Conservation (phyloP, 2,888 invertebrate genomes). For the Spodoptera picta region DNA sequence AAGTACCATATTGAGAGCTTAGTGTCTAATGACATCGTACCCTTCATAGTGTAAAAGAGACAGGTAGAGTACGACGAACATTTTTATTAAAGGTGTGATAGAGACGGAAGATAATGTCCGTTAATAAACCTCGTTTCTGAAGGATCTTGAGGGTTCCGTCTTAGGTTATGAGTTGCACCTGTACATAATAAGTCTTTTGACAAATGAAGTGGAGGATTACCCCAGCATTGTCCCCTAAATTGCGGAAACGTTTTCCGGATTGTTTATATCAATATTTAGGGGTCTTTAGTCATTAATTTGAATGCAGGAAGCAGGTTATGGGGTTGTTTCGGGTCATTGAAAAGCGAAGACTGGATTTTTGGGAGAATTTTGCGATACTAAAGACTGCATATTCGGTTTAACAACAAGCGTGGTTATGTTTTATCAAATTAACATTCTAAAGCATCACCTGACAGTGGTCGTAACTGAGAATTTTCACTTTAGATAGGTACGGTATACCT, state of each 20-base stretch:
- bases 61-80: neutral
- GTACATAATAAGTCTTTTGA: slow-evolving; percentile 45
- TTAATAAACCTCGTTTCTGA: slow-evolving; percentile 49
- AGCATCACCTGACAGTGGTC: too few relatives aligned
- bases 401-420: too few relatives aligned
- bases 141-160: slow-evolving; percentile 41
- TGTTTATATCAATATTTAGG: slow-evolving; percentile 5
- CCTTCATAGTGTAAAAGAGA: slow-evolving; percentile 40
- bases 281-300: too few relatives aligned
- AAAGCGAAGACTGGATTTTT: too few relatives aligned
- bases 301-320: too few relatives aligned
- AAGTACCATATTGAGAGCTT: slow-evolving; percentile 64
- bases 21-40: slow-evolving; percentile 57
- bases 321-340: too few relatives aligned
- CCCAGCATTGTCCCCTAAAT: slow-evolving; percentile 38
- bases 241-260: slow-evolving; percentile 7
- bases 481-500: too few relatives aligned
- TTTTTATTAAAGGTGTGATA: slow-evolving; percentile 12
- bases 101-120: slow-evolving; percentile 23
- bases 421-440: too few relatives aligned
- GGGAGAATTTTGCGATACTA: too few relatives aligned
- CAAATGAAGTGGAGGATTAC: slow-evolving; percentile 51
- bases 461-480: too few relatives aligned
- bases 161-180: slow-evolving; percentile 50
- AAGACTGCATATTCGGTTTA: too few relatives aligned